Conservation (phyloP, 2,888 invertebrate species). For the Merodon equestris region DNA sequence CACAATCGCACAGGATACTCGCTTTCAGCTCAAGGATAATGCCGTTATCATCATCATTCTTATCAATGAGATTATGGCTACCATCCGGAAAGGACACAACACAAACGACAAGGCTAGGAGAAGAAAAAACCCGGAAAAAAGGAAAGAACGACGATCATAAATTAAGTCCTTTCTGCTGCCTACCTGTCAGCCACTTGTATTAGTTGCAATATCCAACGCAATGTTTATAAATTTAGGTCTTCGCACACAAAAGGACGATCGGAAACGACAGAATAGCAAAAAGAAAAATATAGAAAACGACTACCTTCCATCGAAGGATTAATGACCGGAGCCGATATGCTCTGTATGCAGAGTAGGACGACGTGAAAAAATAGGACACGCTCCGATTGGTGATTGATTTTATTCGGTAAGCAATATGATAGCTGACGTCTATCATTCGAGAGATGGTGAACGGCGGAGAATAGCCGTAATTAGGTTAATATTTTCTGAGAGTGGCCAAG, state of each 20-base stretch:
- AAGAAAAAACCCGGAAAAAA: conserved; percentile 2
- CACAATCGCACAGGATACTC: not conserved
- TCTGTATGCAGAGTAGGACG: conserved; percentile 7
- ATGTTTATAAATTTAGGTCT: conserved; percentile 24
- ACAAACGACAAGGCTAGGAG: not conserved
- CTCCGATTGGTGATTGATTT: conserved; percentile 34
- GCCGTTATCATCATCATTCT: conserved; percentile 53
- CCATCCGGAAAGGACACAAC: conserved; percentile 41
- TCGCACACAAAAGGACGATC: conserved; percentile 18
- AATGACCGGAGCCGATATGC: conserved; percentile 9
- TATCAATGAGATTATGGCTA: conserved; percentile 57
- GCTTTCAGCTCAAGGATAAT: conserved; percentile 42
- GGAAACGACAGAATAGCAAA: conserved; percentile 21
- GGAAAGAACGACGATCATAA: conserved; percentile 44
- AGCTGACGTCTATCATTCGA: conserved; percentile 7
- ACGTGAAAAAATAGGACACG: conserved; percentile 2
- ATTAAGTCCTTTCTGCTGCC: conserved; percentile 45
- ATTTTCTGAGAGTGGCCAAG: not conserved
- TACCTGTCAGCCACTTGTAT: conserved; percentile 12
- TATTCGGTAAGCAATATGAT: conserved; percentile 20
- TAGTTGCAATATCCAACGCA: conserved; percentile 33
- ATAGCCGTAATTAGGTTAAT: not conserved
- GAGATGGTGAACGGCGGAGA: not conserved
- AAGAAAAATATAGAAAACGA: no score
- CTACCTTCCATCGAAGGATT: conserved; percentile 38